These are phyloP conservation scores for Ibidorhyncha struthersii DNA, from an alignment of 2,113 vertebrate species.

Conservation along the genomic window DNA sequence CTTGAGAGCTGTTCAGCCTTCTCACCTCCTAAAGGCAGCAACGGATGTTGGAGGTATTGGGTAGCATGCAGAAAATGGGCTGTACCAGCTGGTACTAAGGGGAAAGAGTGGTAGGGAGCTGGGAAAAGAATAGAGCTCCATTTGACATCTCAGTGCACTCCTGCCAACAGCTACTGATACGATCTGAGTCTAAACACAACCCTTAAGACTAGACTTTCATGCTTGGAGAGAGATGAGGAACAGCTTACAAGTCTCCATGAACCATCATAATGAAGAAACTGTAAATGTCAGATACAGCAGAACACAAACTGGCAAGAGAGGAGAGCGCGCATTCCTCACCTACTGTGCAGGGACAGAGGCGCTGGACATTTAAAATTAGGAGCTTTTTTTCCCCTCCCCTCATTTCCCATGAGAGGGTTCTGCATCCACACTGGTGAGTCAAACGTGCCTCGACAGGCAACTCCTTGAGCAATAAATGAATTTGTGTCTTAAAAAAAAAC, in stretches of 20 bases:
- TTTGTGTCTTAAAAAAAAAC: too few species aligned
- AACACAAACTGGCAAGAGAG: not conserved
- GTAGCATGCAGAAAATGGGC: not conserved
- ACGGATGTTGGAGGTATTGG: not conserved
- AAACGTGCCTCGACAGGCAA: not conserved
- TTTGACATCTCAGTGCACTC: not conserved
- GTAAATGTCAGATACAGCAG: not conserved
- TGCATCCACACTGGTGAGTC: not conserved
- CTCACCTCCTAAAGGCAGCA: not conserved
- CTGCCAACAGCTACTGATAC: not conserved
- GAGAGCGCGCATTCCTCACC: not conserved
- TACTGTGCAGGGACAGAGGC: not conserved
- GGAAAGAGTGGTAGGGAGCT: not conserved
- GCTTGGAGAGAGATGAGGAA: slow-evolving; percentile 10
- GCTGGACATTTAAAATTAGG: not conserved
- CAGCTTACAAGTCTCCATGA: not conserved
- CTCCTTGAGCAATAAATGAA: not conserved
- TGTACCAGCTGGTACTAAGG: not conserved
- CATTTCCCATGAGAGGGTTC: not conserved
- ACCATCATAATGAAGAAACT: not conserved
- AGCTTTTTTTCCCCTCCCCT: not conserved
- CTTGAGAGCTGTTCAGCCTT: not conserved
- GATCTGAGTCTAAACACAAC: not conserved
- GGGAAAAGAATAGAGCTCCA: not conserved
- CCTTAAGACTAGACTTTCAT: slow-evolving; percentile 27